Evolutionary conservation across 2,888 invertebrate species (phyloP).

Genomic region (Conomelus anceps): DNA sequence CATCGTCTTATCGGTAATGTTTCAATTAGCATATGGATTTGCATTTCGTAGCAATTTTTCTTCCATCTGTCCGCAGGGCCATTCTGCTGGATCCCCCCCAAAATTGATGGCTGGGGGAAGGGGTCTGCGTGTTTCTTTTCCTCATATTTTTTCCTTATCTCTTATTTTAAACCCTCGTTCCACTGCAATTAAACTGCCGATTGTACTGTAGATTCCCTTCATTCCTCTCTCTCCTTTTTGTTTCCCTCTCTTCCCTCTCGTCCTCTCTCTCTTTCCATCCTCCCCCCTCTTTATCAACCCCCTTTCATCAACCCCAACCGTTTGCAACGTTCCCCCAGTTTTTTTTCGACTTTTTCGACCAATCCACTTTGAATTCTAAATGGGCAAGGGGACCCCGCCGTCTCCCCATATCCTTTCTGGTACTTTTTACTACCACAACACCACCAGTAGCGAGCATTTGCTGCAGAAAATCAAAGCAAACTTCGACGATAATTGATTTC

Average conservation of each 20-base stretch:
- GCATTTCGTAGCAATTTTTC: background rate
- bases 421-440: background rate
- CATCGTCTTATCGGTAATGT: background rate
- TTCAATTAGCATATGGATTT: background rate
- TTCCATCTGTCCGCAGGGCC: background rate
- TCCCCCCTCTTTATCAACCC: too few relatives aligned
- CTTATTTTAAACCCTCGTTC: background rate
- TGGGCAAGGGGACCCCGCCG: background rate
- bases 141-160: background rate
- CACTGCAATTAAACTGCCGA: background rate
- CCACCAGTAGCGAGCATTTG: background rate
- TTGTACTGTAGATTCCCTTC: background rate
- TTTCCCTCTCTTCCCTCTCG: background rate
- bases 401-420: background rate
- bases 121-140: background rate
- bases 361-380: background rate
- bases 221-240: background rate
- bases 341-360: background rate
- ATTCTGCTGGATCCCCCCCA: background rate
- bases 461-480: background rate
- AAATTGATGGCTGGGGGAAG: background rate
- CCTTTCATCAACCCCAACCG: constrained; percentile 7
- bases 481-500: background rate
- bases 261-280: background rate
- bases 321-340: background rate